Percentiles rank a stretch among this genome's conserved stretches.
phyloP scores from a whole-genome alignment of 2,888 invertebrate species.

The Saturnia japonica region DNA sequence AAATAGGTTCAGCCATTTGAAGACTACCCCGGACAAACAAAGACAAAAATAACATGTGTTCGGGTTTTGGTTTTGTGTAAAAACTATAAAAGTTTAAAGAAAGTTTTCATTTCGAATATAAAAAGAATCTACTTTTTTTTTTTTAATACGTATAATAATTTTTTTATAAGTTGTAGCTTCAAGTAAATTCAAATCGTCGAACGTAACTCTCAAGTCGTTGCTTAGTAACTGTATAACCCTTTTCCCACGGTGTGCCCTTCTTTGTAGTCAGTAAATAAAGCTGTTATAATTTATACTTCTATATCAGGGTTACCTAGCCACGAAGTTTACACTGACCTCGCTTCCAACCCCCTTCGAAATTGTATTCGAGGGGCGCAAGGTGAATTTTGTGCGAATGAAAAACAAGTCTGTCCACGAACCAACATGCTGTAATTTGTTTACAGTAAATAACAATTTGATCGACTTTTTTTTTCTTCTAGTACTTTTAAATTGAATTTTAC shows the following conservation, averaged over 20 bases:
- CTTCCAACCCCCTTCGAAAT: conserved; percentile 43
- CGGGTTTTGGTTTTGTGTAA: no score
- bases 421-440: not conserved
- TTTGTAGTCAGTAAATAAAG: conserved; percentile 8
- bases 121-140: not conserved
- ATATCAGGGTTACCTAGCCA: conserved; percentile 39
- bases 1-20: no score
- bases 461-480: conserved; percentile 34
- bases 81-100: no score
- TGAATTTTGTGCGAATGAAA: conserved; percentile 43
- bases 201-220: conserved; percentile 47
- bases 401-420: conserved; percentile 36
- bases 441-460: conserved; percentile 1
- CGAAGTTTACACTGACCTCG: conserved; percentile 56
- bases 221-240: conserved; percentile 16
- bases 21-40: no score
- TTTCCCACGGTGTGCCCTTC: conserved; percentile 17
- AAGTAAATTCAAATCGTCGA: conserved; percentile 30
- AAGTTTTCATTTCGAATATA: no score
- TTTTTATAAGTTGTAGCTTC: not conserved
- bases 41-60: no score
- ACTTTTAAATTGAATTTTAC: not conserved
- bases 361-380: conserved; percentile 54
- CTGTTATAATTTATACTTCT: conserved; percentile 50
- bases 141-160: not conserved